Percentiles rank a stretch among this genome's conserved stretches.
Conservation (phyloP, 2,888 invertebrate genomes). For the Philhelius pedissequus region DNA sequence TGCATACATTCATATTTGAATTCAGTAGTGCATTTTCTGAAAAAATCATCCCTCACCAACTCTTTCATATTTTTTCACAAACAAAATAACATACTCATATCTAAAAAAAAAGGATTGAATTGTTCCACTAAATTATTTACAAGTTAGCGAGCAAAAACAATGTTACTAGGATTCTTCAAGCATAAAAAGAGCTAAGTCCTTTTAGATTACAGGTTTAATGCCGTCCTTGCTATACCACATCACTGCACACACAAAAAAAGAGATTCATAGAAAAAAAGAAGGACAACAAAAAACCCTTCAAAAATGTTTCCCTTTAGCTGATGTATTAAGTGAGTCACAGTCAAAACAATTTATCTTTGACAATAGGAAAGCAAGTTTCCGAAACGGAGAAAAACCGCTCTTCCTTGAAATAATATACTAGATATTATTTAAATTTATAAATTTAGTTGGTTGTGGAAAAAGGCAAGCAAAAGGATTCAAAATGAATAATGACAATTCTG, state of each 20-base stretch:
- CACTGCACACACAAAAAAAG: neutral
- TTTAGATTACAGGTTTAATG: neutral
- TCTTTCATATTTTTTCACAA: no score
- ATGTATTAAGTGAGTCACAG: neutral
- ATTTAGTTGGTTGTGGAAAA: neutral
- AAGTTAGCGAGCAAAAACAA: neutral
- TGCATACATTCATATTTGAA: no score
- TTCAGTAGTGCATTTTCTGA: no score
- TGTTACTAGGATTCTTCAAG: neutral
- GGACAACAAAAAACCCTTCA: neutral
- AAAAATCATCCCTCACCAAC: neutral
- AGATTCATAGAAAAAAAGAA: neutral
- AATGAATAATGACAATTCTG: slow-evolving; percentile 23
- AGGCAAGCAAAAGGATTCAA: neutral
- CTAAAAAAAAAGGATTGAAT: neutral
- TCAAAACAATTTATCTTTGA: slow-evolving; percentile 23
- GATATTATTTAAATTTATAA: neutral
- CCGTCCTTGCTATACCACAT: neutral
- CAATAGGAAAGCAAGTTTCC: slow-evolving; percentile 16
- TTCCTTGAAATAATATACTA: neutral
- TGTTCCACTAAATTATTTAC: neutral
- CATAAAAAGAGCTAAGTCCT: slow-evolving; percentile 4
- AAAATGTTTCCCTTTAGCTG: neutral
- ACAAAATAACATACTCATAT: neutral
- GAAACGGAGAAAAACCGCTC: slow-evolving; percentile 12